Base-by-base conservation (phyloP, 2,113 vertebrate genomes). In the Trochalopteron elliotii region DNA sequence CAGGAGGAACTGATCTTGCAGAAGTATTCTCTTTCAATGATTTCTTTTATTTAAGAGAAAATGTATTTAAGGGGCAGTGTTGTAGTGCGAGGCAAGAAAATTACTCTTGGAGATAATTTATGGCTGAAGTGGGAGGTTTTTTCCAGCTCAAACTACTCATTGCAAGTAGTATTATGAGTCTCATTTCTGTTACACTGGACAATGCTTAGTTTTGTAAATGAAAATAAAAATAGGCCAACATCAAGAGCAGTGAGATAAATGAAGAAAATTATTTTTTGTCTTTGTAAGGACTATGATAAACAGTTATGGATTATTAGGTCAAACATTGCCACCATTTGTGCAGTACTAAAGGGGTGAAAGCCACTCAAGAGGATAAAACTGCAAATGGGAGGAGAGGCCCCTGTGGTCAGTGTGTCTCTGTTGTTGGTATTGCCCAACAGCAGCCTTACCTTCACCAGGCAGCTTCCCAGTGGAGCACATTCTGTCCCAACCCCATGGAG, bases 1-100 rank as follows among this genome's bases (percentile, higher is more conserved):
- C 57, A 91, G 76, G 28, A 96, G 40, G 40, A 83, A 93, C 39
- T 44, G n/a, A 89, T 79, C 44, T 85, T 87, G 42, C 17, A 77
- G 75, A 83, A 68, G 37, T 65, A 69, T 10, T 68, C 20, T 55
- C 56, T 87, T 77, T 61, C 23, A 81, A 19, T 15, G 5, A 68
- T 83, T 88, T 72, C 28, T 81, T 60, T 86, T 78, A 78, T 39
- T 78, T 45, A 87, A 53, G 33, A 78, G 19, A 69, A 87, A 78
- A 33, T 53, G 13, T 52, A 39, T 61, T 78, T 88, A 82, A 90
- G 42, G 28, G 21, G 35, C 25, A 69, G 21, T 21, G 67, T 72
- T 83, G 28, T 45, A 45, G 28, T 12, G 5, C 27, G n/a, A 90
- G 12, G 52, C 4, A 12, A 88, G 47, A 81, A 76, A 79, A 90